phyloP scores from a whole-genome alignment of 2,113 vertebrate genomes.

The Onychostruthus taczanowskii region DNA sequence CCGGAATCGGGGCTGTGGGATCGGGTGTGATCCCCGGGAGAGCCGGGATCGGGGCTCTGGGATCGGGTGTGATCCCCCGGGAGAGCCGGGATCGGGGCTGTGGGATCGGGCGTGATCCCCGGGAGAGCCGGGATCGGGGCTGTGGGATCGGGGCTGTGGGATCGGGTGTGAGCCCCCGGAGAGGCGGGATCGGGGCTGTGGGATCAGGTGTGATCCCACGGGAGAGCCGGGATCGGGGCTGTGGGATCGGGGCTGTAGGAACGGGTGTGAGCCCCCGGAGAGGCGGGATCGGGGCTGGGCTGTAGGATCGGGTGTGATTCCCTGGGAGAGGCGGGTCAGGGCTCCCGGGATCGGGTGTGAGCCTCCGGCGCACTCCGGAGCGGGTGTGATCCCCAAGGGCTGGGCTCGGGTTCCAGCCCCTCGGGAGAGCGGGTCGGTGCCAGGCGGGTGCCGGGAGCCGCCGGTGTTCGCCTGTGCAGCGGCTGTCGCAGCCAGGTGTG shows the following conservation, averaged over 20 bases:
- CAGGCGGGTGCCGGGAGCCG: not conserved
- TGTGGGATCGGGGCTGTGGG: no score
- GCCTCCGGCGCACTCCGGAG: no score
- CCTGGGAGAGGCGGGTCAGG: not conserved
- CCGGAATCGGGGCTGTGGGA: not conserved
- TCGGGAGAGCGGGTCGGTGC: not conserved
- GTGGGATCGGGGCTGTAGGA: not conserved
- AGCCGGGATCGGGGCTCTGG: fast-evolving
- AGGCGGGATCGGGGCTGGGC: not conserved
- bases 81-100: not conserved
- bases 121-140: not conserved
- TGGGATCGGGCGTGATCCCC: no score
- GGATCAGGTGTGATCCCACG: no score
- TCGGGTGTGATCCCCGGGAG: not conserved
- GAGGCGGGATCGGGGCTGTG: no score
- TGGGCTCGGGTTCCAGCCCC: no score
- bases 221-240: not conserved
- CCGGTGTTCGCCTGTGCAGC: fast-evolving
- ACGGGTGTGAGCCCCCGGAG: no score
- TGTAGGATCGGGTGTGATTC: not conserved
- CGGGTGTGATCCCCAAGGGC: no score
- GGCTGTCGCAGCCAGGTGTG: not conserved
- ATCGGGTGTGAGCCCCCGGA: not conserved
- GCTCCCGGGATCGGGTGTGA: no score
- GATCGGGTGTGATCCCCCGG: not conserved